These are phyloP conservation scores for Microdon myrmicae DNA, from an alignment of 2,888 invertebrate genomes.

Conservation along the genomic window DNA sequence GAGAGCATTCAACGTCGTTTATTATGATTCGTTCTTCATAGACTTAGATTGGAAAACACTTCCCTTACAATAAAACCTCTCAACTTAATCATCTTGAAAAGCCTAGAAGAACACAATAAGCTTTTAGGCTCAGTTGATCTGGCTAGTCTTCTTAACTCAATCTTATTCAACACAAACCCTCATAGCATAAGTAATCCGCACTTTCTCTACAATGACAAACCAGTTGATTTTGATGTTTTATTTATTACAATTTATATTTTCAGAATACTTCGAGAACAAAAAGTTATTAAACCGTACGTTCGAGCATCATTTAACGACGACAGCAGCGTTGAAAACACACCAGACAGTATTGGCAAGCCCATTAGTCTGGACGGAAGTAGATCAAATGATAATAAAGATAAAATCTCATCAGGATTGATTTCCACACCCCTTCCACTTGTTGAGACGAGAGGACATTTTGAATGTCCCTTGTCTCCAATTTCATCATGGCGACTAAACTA, in stretches of 20 bases:
- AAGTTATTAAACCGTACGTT: constrained; percentile 57
- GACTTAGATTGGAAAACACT: too few species aligned
- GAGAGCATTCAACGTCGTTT: too few species aligned
- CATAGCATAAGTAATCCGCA: too few species aligned
- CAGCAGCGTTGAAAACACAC: constrained; percentile 61
- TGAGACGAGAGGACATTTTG: constrained; percentile 53
- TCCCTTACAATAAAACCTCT: too few species aligned
- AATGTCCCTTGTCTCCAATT: constrained; percentile 61
- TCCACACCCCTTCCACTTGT: constrained; percentile 58
- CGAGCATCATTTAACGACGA: constrained; percentile 61
- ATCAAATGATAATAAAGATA: constrained; percentile 1
- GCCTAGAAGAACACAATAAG: too few species aligned
- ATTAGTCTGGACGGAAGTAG: neutral
- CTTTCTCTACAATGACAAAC: too few species aligned
- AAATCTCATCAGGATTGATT: constrained; percentile 35
- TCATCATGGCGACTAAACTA: constrained; percentile 51
- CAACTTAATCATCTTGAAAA: too few species aligned
- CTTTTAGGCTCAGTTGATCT: too few species aligned
- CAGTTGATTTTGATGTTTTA: too few species aligned
- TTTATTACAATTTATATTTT: constrained; percentile 3
- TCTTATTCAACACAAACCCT: too few species aligned
- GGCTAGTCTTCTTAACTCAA: too few species aligned
- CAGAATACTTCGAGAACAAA: constrained; percentile 57
- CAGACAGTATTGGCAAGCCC: constrained; percentile 13
- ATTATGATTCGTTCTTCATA: too few species aligned